Conservation (phyloP, 2,113 vertebrate genomes). For the Arenaria interpres region DNA sequence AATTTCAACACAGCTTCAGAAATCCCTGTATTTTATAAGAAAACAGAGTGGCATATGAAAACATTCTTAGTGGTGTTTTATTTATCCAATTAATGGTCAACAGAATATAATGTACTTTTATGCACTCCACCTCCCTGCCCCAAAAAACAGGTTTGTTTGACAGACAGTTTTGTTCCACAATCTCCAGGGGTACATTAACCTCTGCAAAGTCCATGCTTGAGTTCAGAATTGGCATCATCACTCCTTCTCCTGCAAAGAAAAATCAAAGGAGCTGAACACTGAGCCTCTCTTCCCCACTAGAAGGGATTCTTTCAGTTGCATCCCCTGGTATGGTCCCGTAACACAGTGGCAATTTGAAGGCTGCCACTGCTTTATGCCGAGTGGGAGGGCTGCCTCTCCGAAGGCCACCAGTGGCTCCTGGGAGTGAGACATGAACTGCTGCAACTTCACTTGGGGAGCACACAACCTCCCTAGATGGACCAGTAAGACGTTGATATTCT, state of each 20-base stretch:
- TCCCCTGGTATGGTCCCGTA: constrained; percentile 42
- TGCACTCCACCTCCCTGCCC: neutral
- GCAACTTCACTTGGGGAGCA: neutral
- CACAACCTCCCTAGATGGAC: neutral
- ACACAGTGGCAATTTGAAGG: constrained; percentile 21
- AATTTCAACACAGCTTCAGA: constrained; percentile 52
- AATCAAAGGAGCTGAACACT: constrained; percentile 73
- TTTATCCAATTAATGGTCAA: constrained; percentile 58
- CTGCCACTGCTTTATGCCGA: neutral
- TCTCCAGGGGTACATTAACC: constrained; percentile 53
- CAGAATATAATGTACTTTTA: constrained; percentile 41
- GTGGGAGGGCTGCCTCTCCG: neutral
- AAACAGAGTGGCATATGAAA: constrained; percentile 55
- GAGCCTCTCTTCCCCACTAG: constrained; percentile 62
- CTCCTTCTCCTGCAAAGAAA: constrained; percentile 79
- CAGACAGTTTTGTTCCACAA: constrained; percentile 24
- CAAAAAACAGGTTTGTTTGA: neutral
- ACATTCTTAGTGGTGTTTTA: constrained; percentile 32
- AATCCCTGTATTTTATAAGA: constrained; percentile 61
- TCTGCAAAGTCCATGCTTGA: constrained; percentile 49
- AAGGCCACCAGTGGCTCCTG: neutral
- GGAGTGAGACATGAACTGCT: neutral
- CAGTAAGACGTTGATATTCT: neutral
- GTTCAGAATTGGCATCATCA: constrained; percentile 78
- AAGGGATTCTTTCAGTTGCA: constrained; percentile 71